Base-by-base conservation (phyloP, 2,888 invertebrate genomes). In the Macrostomum cliftonense region DNA sequence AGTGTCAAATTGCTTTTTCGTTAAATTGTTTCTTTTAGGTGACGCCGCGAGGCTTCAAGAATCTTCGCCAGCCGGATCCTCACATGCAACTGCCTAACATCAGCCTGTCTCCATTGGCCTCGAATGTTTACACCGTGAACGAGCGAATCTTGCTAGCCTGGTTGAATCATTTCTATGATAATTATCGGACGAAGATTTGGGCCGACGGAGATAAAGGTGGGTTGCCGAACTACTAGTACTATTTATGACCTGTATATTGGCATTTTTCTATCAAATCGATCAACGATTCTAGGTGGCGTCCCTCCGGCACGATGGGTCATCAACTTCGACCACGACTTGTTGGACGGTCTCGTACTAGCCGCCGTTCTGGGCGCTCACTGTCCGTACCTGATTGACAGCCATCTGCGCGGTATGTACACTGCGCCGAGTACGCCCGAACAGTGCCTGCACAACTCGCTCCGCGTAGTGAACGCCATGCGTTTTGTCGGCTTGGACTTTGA, bases 311-410 rank as follows among this genome's bases (percentile, higher is more conserved):
- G 68, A 20, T 69, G 69, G 69, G 62, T 70, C 43, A 68, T 70
- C 40, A 70, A 70, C 59, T 70, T 66, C 59, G 70, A 70, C 55
- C 62, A 63, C 59, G 70, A 70, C 54, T 58, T 70, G n/a, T 55
- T 68, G 42, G 70, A 70, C 58, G 67, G 69, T 11, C 54, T 69
- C 37, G 68, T 70, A 12, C 49, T 70, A 28, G 69, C 60, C 14
- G 60, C 68, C 13, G 61, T 64, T 2, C 52, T 70, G 12, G 68
- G 64, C n/a, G 67, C 69, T 16, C 62, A 70, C 55, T 62, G 63
- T 57, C 69, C 70, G 28, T 68, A 68, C 60, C 50, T 69, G 66
- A 61, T 67, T 37, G 57, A 63, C 49, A 59, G 58, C 11, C 65
- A 70, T 51, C 58, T 47, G 20, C 45, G 48, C 21, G 13, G 51